A percentile compares a stretch with the other conserved stretches of the same genome.
Conservation (phyloP, 2,797 vertebrate species). For the Iguana delicatissima region DNA sequence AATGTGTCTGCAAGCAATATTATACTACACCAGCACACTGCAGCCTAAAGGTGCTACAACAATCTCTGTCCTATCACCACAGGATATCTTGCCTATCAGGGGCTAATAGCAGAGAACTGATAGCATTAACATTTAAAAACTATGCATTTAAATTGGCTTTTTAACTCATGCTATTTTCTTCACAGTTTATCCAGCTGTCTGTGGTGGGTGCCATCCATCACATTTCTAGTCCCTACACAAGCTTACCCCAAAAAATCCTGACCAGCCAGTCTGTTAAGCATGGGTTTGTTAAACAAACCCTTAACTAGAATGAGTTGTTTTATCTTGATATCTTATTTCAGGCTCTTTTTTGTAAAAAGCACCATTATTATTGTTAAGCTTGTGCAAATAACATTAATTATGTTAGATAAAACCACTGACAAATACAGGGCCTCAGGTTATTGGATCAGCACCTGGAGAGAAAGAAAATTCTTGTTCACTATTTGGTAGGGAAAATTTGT, state of each 20-base stretch:
- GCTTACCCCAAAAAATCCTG: slow-evolving; percentile 14
- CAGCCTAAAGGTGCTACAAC: background rate
- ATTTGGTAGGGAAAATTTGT: background rate
- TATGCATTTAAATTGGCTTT: background rate
- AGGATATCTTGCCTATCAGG: background rate
- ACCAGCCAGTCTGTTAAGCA: slow-evolving; percentile 14
- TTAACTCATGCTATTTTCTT: background rate
- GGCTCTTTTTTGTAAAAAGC: background rate
- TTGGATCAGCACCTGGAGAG: background rate
- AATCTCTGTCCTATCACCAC: background rate
- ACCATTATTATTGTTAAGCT: slow-evolving; percentile 7
- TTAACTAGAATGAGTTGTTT: background rate
- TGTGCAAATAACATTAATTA: background rate
- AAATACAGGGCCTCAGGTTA: background rate
- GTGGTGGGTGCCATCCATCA: background rate
- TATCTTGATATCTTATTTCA: background rate
- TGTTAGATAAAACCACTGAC: background rate
- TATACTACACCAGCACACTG: slow-evolving; percentile 28
- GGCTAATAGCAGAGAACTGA: background rate
- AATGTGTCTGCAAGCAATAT: background rate
- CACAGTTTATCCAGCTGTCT: background rate
- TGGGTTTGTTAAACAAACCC: background rate
- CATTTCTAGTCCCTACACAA: background rate
- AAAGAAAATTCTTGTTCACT: background rate
- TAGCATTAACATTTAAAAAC: background rate